Percentiles rank a stretch among this genome's conserved stretches.
phyloP scores from a whole-genome alignment of 2,888 invertebrate species.

The Eilema depressum region DNA sequence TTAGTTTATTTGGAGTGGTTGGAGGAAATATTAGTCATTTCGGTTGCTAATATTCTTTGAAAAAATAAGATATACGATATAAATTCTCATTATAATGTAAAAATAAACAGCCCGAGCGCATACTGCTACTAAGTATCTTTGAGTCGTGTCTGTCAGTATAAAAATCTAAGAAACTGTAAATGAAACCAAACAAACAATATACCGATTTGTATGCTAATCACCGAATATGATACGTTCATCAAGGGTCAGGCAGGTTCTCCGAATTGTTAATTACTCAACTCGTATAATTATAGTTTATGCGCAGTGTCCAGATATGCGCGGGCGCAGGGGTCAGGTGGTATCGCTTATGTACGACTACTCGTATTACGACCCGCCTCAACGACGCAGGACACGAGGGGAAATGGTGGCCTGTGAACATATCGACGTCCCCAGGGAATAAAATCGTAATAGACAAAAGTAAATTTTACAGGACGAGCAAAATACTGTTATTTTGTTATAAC shows the following conservation, averaged over 20 bases:
- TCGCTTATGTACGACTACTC: conserved; percentile 1
- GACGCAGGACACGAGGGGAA: background rate
- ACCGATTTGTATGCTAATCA: background rate
- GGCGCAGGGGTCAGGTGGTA: conserved; percentile 11
- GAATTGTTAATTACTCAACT: background rate
- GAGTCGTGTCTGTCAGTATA: background rate
- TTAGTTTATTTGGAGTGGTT: no score
- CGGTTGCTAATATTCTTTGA: no score
- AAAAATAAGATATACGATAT: no score
- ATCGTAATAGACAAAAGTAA: no score
- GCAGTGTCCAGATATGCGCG: background rate
- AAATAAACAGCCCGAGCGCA: background rate
- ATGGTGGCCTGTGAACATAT: background rate
- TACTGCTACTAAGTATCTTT: background rate
- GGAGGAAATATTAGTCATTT: no score
- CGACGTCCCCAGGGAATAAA: no score
- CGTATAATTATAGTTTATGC: conserved; percentile 7
- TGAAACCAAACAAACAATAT: background rate
- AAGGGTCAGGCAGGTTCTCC: background rate
- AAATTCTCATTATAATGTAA: background rate
- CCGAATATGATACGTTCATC: background rate
- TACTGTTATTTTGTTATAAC: no score
- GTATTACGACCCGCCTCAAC: background rate
- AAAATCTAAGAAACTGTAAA: background rate
- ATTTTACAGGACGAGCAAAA: no score